These are phyloP conservation scores for Rhamnusium bicolor DNA, from an alignment of 2,888 invertebrate genomes.

Conservation along the genomic window DNA sequence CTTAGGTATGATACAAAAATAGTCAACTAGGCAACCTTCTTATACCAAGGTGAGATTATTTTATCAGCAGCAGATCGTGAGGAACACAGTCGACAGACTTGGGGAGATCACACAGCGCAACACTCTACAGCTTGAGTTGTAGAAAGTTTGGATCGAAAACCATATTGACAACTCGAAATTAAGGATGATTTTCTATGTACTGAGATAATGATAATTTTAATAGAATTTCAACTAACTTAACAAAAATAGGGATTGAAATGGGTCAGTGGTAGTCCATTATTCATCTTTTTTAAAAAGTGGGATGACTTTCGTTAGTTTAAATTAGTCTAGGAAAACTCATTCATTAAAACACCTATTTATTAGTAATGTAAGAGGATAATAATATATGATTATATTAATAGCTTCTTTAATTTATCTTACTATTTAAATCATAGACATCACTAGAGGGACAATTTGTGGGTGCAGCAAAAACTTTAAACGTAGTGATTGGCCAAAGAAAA, in stretches of 20 bases:
- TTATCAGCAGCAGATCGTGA: background rate
- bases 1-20: background rate
- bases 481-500: too few relatives aligned
- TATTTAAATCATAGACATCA: background rate
- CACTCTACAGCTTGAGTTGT: background rate
- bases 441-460: background rate
- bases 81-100: slow-evolving; percentile 2
- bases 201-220: background rate
- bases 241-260: slow-evolving; percentile 1
- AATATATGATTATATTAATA: slow-evolving; percentile 16
- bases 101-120: slow-evolving; percentile 8
- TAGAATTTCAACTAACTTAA: slow-evolving; percentile 8
- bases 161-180: background rate
- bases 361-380: slow-evolving; percentile 13
- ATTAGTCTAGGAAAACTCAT: background rate
- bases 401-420: slow-evolving; percentile 7
- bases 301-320: slow-evolving; percentile 4
- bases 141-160: background rate
- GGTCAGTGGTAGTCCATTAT: background rate
- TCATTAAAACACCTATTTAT: slow-evolving; percentile 6
- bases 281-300: background rate
- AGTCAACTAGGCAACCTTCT: slow-evolving; percentile 4
- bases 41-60: background rate
- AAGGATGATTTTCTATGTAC: background rate
- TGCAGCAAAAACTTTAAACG: background rate